Evolutionary conservation across 2,113 vertebrate species (phyloP), one percentile per base, ranked within the genome.

Genomic region (Falcunculus frontatus): DNA sequence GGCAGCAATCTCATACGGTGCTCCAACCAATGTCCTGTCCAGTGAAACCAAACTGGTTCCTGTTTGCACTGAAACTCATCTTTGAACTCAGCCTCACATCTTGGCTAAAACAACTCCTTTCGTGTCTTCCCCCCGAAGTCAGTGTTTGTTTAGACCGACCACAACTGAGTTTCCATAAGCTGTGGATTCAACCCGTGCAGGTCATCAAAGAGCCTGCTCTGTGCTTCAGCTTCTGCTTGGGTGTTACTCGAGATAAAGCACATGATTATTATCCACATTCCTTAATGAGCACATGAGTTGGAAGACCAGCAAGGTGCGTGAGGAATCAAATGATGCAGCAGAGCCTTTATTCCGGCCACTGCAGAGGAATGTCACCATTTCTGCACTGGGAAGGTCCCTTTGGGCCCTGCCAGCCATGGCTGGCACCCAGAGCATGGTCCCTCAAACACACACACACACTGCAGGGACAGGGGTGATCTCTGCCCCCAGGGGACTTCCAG

Each of bases 241-340:
- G 57, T 9, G n/a, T 72, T 44, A 33, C 39, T 73, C 12, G 5
- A 86, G 82, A 92, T 92, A 90, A 90, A 96, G 47, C 72, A 60
- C 56, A 25, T 27, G 64, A 89, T 88, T 47, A 56, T 84, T 81
- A 91, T 4, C 53, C 86, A 60, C 59, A 74, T 41, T 72, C 47
- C 33, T 18, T 70, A 41, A 83, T 0, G 3, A 86, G 33, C 85
- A 70, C 3, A 1, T 27, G 44, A 56, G 22, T 6, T 90, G 63
- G 65, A 93, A 80, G 41, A 53, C 64, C 63, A 88, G 55, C 52
- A 74, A 78, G 55, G 82, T 4, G 0, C 62, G 55, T 5, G 42
- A 79, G 62, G 65, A 84, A 87, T 27, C 41, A 46, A 81, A 16
- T 6, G 68, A 67, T 72, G 53, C 32, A 84, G 65, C 55, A 90